These are phyloP conservation scores for Synanceia verrucosa DNA, from an alignment of 2,797 vertebrate species.

Conservation along the genomic window DNA sequence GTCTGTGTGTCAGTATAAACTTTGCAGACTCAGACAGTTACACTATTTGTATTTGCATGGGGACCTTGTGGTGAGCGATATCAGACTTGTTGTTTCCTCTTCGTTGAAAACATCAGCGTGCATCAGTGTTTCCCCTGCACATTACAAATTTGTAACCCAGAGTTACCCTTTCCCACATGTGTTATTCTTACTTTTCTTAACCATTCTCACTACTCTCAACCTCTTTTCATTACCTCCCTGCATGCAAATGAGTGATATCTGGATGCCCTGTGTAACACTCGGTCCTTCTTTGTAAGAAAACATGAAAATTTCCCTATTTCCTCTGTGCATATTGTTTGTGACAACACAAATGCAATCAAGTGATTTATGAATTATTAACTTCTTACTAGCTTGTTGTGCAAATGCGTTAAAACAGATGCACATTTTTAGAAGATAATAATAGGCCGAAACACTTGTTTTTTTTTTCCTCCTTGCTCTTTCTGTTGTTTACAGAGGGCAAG, in stretches of 20 bases:
- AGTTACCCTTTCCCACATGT: constrained; percentile 57
- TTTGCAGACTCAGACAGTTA: constrained; percentile 71
- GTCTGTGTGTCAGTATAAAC: constrained; percentile 36
- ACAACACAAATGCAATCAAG: too few species aligned
- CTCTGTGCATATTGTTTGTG: neutral
- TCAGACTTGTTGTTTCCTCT: constrained; percentile 72
- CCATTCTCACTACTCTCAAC: constrained; percentile 9
- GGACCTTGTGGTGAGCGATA: constrained; percentile 74
- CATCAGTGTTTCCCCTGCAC: constrained; percentile 71
- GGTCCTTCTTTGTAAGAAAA: neutral
- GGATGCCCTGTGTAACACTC: neutral
- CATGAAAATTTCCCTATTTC: neutral
- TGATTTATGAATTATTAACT: too few species aligned
- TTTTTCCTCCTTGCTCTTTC: constrained; percentile 20
- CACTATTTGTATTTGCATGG: constrained; percentile 63
- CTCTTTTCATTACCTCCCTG: neutral
- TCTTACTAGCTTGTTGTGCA: neutral
- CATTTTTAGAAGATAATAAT: neutral
- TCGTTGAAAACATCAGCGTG: constrained; percentile 64
- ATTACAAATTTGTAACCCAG: constrained; percentile 55
- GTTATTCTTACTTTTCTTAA: neutral
- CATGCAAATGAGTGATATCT: constrained; percentile 22
- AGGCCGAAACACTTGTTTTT: constrained; percentile 20
- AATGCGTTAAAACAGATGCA: neutral
- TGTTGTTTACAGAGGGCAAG: constrained; percentile 70